These are phyloP conservation scores for Epinephelus malabaricus DNA, from an alignment of 2,797 vertebrate species.

Conservation along the genomic window DNA sequence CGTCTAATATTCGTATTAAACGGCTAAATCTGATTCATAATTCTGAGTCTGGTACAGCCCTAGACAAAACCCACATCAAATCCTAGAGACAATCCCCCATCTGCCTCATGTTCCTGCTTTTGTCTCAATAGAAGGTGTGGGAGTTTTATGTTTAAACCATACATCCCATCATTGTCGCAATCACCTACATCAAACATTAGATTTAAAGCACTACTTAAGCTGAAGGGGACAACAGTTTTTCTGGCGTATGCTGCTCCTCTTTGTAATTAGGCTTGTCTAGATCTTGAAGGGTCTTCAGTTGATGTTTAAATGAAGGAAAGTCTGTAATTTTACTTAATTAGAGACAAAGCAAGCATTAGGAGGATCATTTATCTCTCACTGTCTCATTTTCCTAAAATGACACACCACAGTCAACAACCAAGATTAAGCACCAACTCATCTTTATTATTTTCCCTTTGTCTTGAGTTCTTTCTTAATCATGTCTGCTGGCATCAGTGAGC, in stretches of 20 bases:
- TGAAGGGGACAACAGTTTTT: conserved; percentile 38
- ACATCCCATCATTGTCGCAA: conserved; percentile 22
- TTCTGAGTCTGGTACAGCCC: too few relatives aligned
- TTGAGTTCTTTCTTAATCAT: conserved; percentile 49
- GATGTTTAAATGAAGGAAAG: conserved; percentile 71
- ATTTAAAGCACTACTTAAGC: conserved; percentile 33
- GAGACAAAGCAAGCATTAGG: conserved; percentile 67
- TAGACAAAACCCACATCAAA: neutral
- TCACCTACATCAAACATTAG: conserved; percentile 34
- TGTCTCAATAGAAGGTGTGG: neutral
- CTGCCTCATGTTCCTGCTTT: conserved; percentile 10
- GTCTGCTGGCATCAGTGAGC: conserved; percentile 53
- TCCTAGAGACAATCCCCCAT: neutral
- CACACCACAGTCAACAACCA: conserved; percentile 64
- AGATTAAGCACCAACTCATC: conserved; percentile 46
- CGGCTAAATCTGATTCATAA: too few relatives aligned
- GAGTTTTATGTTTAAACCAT: neutral
- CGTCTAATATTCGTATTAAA: too few relatives aligned
- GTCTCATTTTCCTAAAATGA: conserved; percentile 61
- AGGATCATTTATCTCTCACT: conserved; percentile 55
- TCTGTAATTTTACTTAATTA: conserved; percentile 82
- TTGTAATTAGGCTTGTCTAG: conserved; percentile 71
- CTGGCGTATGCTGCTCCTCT: conserved; percentile 49
- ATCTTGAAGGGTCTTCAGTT: conserved; percentile 63
- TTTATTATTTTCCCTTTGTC: conserved; percentile 33